These are phyloP conservation scores for Cichlasoma orientale DNA, from an alignment of 2,797 vertebrate species.

Conservation along the genomic window DNA sequence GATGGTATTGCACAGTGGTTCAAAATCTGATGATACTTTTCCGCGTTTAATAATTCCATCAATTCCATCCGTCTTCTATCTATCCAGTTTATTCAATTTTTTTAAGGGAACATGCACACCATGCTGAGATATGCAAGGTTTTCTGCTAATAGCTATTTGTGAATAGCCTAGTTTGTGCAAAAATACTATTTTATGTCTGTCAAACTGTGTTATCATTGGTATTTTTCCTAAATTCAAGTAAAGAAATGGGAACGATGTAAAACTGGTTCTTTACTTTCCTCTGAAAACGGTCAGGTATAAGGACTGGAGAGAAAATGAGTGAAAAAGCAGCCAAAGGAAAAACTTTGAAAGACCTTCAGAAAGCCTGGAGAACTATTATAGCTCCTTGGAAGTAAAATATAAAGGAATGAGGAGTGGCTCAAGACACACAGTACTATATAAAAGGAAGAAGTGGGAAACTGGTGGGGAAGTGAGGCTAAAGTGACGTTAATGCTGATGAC, in stretches of 20 bases:
- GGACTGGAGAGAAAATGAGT: background rate
- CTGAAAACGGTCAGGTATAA: background rate
- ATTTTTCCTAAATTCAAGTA: background rate
- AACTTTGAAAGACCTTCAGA: background rate
- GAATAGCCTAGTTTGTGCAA: background rate
- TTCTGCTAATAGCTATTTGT: background rate
- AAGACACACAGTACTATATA: background rate
- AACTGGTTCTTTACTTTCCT: background rate
- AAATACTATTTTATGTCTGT: background rate
- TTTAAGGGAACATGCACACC: background rate
- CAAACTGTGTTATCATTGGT: background rate
- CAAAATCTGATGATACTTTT: too few species aligned
- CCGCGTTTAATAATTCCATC: too few species aligned
- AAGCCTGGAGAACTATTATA: background rate
- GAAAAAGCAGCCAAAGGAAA: background rate
- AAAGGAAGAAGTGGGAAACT: constrained; percentile 7
- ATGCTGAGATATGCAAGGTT: background rate
- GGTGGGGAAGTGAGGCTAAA: background rate
- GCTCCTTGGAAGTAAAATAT: background rate
- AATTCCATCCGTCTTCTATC: background rate
- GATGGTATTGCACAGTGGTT: too few species aligned
- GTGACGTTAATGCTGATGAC: background rate
- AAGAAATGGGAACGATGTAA: background rate
- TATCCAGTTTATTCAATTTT: background rate
- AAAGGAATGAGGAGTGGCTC: background rate